Conservation (phyloP, 2,797 vertebrate species). For the Apogon talboti region DNA sequence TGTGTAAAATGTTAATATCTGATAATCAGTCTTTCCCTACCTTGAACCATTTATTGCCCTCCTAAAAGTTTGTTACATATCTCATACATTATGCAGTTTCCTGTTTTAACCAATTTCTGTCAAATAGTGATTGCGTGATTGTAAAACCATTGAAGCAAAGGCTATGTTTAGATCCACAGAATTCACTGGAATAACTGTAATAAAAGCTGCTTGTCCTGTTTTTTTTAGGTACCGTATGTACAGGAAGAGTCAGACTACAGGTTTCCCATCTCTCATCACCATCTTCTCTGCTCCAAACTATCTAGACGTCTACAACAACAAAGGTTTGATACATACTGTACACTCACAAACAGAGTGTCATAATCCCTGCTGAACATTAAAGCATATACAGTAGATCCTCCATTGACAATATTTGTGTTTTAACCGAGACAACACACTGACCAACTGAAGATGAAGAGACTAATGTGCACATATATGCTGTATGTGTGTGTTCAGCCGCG, state of each 20-base stretch:
- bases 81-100: too few species aligned
- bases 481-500: slow-evolving; percentile 83
- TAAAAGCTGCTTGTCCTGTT: slow-evolving; percentile 54
- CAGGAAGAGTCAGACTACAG: slow-evolving; percentile 99
- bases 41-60: too few species aligned
- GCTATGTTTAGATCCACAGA: slow-evolving; percentile 5
- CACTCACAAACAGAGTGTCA: neutral
- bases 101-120: too few species aligned
- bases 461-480: slow-evolving; percentile 21
- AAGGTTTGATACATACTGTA: slow-evolving; percentile 85
- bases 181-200: slow-evolving; percentile 28
- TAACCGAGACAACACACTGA: too few species aligned
- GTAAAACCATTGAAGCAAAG: slow-evolving; percentile 35
- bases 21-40: too few species aligned
- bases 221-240: slow-evolving; percentile 95
- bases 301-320: slow-evolving; percentile 99
- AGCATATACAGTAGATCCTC: too few species aligned
- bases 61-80: too few species aligned
- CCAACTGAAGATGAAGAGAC: neutral
- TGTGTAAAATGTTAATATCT: too few species aligned
- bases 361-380: too few species aligned
- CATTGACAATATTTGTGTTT: too few species aligned
- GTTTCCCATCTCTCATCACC: slow-evolving; percentile 97
- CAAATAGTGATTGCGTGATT: slow-evolving; percentile 35
- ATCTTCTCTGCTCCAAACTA: slow-evolving; percentile 99